Evolutionary conservation across 2,113 vertebrate species (phyloP), one percentile per base, ranked within the genome.

Genomic region (Natator depressus): DNA sequence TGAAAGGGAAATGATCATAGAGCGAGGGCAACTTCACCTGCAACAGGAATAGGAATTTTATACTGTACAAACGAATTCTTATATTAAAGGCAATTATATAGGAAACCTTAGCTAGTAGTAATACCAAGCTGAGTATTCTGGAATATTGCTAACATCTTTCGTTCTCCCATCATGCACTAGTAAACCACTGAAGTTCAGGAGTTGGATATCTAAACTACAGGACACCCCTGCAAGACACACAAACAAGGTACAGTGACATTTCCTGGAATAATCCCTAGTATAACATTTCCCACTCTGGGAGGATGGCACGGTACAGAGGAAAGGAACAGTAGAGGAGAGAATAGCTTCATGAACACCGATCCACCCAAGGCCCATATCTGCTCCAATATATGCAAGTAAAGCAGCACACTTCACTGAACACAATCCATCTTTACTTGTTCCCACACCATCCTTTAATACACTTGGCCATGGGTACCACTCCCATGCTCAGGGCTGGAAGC

Each of bases 41-140:
- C 31, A 93, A 84, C 62, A 90, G 78, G 51, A 96, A 96, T 55
- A 94, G 24, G 29, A 81, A 86, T 54, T 88, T 53, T 53, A 31
- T 27, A 54, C 53, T 54, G 53, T 54, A 19, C 38, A 94, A 94
- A 82, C 75, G 53, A 85, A 94, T 47, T 53, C 35, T 22, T 86
- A 49, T 42, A 91, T 81, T 57, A 89, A 95, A 93, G 4, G 65
- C 35, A 69, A 69, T 20, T 69, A 38, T 19, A 69, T 24, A 89
- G 82, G 54, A 94, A 93, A 88, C 4, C 27, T 92, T 4, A 92
- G 82, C 51, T 51, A 89, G 46, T 20, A 38, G 35, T 31, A 92
- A 46, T 46, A 84, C 5, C 69, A 90, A 80, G 54, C 80, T 84
- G 86, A 93, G 80, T 25, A 87, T 53, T 93, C 53, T 1, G 5